phyloP scores from a whole-genome alignment of 2,113 vertebrate genomes.

The Mastomys coucha region DNA sequence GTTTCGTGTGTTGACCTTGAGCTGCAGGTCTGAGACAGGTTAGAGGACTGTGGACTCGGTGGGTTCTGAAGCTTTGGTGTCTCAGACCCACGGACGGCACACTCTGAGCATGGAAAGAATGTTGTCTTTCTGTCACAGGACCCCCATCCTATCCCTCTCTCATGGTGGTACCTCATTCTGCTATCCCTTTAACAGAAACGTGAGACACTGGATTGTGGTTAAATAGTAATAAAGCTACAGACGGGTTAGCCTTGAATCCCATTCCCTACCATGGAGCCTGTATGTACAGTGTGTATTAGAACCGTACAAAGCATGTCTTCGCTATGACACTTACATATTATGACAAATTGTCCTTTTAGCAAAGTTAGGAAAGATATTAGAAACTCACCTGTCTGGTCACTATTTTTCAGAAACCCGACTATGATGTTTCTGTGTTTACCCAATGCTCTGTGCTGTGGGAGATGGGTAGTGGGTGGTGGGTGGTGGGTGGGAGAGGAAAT shows the following conservation, averaged over 20 bases:
- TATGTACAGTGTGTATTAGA: background rate
- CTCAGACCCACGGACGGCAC: background rate
- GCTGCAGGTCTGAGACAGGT: background rate
- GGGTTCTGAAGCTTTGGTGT: background rate
- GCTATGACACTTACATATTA: background rate
- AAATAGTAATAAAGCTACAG: background rate
- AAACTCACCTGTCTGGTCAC: background rate
- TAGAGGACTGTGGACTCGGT: background rate
- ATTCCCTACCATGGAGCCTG: background rate
- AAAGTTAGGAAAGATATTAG: background rate
- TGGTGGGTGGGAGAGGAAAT: background rate
- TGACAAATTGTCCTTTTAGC: background rate
- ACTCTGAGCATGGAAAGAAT: too few species aligned
- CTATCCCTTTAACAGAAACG: background rate
- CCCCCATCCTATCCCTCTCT: too few species aligned
- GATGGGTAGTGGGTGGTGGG: background rate
- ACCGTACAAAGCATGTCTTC: background rate
- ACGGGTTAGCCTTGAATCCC: background rate
- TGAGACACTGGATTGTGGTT: background rate
- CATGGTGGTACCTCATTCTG: background rate
- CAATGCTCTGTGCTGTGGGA: too few species aligned
- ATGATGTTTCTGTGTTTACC: background rate
- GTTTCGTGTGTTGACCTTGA: background rate
- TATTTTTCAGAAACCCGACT: background rate
- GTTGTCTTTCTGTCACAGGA: fast-evolving